A percentile compares a stretch with the other conserved stretches of the same genome.
Conservation (phyloP, 2,113 vertebrate genomes). For the Nannobrachium achirus region DNA sequence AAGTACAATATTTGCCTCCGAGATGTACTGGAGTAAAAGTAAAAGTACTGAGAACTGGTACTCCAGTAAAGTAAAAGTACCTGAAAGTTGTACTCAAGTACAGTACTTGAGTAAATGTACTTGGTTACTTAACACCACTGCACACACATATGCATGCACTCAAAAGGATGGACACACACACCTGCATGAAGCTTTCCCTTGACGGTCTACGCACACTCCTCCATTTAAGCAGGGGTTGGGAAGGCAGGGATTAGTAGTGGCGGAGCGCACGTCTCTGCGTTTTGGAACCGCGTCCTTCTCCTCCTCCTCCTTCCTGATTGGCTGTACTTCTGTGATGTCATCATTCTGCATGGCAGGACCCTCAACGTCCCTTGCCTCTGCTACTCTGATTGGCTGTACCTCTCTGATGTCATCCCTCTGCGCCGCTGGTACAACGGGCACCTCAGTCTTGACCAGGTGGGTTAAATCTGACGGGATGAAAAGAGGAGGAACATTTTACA, state of each 20-base stretch:
- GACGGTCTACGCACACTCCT: slow-evolving; percentile 81
- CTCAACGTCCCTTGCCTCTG: slow-evolving; percentile 50
- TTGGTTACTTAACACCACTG: not conserved
- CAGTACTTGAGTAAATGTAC: no score
- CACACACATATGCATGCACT: not conserved
- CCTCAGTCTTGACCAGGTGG: slow-evolving; percentile 84
- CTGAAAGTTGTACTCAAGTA: no score
- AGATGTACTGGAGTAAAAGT: no score
- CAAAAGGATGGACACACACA: slow-evolving; percentile 43
- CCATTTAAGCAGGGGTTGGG: slow-evolving; percentile 87
- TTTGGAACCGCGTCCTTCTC: slow-evolving; percentile 38
- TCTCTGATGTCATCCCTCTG: slow-evolving; percentile 14
- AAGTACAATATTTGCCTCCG: no score
- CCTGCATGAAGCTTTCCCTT: slow-evolving; percentile 86
- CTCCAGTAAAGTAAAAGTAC: no score
- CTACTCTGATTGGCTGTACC: slow-evolving; percentile 54
- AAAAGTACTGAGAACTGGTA: no score
- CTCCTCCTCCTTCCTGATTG: slow-evolving; percentile 54
- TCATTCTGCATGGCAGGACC: not conserved
- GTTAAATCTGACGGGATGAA: slow-evolving; percentile 80
- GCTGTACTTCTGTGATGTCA: slow-evolving; percentile 51
- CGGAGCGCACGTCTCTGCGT: slow-evolving; percentile 62
- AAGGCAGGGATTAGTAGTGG: slow-evolving; percentile 70
- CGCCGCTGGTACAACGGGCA: slow-evolving; percentile 45
- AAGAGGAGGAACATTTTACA: not conserved